Conservation (phyloP, 2,797 vertebrate genomes). For the Cuniculus paca region DNA sequence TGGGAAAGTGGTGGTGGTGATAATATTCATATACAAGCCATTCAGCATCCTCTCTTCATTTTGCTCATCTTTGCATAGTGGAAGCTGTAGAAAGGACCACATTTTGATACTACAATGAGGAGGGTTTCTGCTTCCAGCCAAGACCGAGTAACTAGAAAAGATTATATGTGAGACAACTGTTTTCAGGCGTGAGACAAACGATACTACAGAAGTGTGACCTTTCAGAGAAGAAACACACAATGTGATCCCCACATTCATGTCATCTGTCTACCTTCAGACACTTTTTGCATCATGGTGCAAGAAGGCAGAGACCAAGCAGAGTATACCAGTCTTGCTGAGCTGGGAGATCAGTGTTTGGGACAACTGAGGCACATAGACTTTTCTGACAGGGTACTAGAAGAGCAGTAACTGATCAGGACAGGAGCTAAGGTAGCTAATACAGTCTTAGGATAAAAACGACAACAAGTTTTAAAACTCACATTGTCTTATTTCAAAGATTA, state of each 20-base stretch:
- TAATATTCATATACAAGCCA: background rate
- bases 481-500: conserved; percentile 23
- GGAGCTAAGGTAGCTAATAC: background rate
- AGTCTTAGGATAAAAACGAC: conserved; percentile 3
- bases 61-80: conserved; percentile 48
- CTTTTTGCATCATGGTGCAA: background rate
- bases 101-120: background rate
- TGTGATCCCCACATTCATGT: background rate
- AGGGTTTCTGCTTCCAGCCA: conserved; percentile 1
- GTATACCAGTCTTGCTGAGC: background rate
- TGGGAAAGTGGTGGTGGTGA: background rate
- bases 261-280: background rate
- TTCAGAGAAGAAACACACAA: background rate
- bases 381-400: background rate
- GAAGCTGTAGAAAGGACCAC: background rate
- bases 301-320: background rate
- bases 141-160: background rate
- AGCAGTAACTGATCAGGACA: background rate
- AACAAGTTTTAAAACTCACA: background rate
- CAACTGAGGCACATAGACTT: background rate
- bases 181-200: background rate
- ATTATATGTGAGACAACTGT: background rate
- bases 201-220: background rate
- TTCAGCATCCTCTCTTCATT: background rate
- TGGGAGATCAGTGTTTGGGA: background rate